Base-by-base conservation (phyloP, 2,113 vertebrate genomes). In the Ia io region DNA sequence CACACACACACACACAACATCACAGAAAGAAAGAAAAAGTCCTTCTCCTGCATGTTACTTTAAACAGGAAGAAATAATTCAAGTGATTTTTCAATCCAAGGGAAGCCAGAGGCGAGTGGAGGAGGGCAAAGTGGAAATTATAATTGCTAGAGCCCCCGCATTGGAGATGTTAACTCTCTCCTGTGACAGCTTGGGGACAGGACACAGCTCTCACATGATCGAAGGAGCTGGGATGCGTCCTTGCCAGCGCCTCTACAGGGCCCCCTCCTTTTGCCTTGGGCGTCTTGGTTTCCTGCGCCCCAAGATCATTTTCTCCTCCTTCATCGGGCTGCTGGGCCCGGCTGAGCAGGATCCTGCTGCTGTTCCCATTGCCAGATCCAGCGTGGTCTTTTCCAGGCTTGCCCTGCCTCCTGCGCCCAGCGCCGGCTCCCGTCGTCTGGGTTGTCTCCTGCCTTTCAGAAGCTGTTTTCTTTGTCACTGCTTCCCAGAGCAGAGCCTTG, bases 381-480 rank as follows among this genome's bases (percentile, higher is more conserved):
- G 80, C 0, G 25, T 32, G 16, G 6, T 56, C 67, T 85, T 20
- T 44, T 9, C 12, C 35, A 6, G 53, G 22, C 40, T 1, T 4
- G 7, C 53, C 79, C 49, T 20, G 73, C 10, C n/a, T 69, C 59
- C 76, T 0, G 1, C 8, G 20, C 22, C 53, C 18, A 25, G 49
- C 10, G 1, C 37, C 0, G 0, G 47, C 71, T 83, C 2, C 2
- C 0, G 0, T 9, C 0, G 0, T 9, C 13, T 8, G 16, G n/a
- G 53, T 40, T 7, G 0, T 25, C 82, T 44, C 65, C 44, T 76
- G 83, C 61, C 61, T 40, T 56, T 49, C 11, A 44, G 77, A 79
- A 17, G 28, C 65, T 20, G 25, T 61, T 74, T 84, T 40, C 49
- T 7, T 51, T 63, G 35, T 56, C 18, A 30, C 49, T 32, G 3